Conservation (phyloP, 2,113 vertebrate genomes). For the Poecilia latipinna region DNA sequence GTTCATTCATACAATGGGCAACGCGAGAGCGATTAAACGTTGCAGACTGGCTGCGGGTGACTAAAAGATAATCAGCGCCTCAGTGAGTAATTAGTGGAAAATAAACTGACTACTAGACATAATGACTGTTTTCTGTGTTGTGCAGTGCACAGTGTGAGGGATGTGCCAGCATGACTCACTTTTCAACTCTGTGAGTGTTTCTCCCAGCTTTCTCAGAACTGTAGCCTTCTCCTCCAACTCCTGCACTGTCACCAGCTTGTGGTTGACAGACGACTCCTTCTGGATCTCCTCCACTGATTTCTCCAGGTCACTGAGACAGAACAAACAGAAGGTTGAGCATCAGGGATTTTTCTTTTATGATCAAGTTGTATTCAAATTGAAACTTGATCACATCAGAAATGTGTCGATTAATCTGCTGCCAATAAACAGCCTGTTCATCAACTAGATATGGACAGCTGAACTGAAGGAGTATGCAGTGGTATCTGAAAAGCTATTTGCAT, state of each 20-base stretch:
- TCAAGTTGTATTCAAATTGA: background rate
- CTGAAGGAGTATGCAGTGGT: conserved; percentile 19
- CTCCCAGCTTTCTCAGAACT: conserved; percentile 92
- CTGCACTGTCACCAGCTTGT: conserved; percentile 88
- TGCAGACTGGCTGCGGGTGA: conserved; percentile 46
- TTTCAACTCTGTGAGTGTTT: conserved; percentile 94
- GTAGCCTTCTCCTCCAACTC: conserved; percentile 95
- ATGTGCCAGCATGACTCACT: conserved; percentile 82
- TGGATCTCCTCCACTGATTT: conserved; percentile 96
- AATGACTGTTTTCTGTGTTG: conserved; percentile 25
- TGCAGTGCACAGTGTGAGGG: conserved; percentile 25
- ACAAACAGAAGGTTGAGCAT: conserved; percentile 66
- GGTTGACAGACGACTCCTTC: conserved; percentile 90
- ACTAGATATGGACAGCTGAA: conserved; percentile 36
- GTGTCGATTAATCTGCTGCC: conserved; percentile 11
- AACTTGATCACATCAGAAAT: conserved; percentile 13
- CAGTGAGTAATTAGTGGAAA: conserved; percentile 50
- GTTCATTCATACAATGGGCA: conserved; percentile 37
- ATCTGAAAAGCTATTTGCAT: conserved; percentile 6
- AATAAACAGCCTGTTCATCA: conserved; percentile 41
- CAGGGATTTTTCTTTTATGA: conserved; percentile 33
- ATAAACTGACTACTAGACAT: conserved; percentile 46
- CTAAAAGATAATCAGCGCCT: conserved; percentile 49
- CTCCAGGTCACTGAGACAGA: conserved; percentile 89
- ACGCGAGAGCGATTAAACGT: conserved; percentile 44